Base-by-base conservation (phyloP, 1,140 invertebrate species). In the Aphelenchoides besseyi region DNA sequence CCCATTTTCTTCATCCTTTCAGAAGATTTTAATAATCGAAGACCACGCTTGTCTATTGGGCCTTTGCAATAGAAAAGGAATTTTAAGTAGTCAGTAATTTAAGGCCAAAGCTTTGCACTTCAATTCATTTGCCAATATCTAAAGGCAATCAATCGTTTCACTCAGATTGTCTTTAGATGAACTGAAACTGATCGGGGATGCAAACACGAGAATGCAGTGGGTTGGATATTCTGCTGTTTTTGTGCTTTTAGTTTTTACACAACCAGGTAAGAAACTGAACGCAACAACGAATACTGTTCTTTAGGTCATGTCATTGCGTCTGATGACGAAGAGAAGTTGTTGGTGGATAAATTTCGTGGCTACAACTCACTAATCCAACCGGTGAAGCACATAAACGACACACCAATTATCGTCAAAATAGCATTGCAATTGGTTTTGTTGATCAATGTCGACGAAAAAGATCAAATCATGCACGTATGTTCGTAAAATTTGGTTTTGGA, bases 311-410 rank as follows among this genome's bases (percentile, higher is more conserved):
- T n/a, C n/a, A n/a, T n/a, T 8, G 75, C 66, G 9, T 82, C 80
- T 2, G 80, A 82, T 67, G 80, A 83, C 66, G 80, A 82, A 62
- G 81, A 83, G 61, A 36, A 75, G 8, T 61, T 82, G 2, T 78
- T 82, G 81, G 73, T 79, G 2, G 81, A 83, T 55, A 68, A 79
- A 1, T 82, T 95, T 71, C 90, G 93, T 82, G 94, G 95, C 73
- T 99, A 99, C 89, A 99, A 98, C 88, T 96, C 97, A 85, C 90
- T 99, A 59, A 98, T 99, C 85, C 90, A 96, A 82, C 97, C 97
- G 41, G 95, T 99, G 69, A 90, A 92, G 85, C 83, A 85, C 57
- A 90, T 93, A 86, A 94, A 96, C 85, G 95, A 96, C 90, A 97
- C 93, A 77, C 82, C 83, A 29, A 76, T 98, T 72, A 91, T 93